Base-by-base conservation (phyloP, 2,797 vertebrate species). In the Phoeniculus purpureus region DNA sequence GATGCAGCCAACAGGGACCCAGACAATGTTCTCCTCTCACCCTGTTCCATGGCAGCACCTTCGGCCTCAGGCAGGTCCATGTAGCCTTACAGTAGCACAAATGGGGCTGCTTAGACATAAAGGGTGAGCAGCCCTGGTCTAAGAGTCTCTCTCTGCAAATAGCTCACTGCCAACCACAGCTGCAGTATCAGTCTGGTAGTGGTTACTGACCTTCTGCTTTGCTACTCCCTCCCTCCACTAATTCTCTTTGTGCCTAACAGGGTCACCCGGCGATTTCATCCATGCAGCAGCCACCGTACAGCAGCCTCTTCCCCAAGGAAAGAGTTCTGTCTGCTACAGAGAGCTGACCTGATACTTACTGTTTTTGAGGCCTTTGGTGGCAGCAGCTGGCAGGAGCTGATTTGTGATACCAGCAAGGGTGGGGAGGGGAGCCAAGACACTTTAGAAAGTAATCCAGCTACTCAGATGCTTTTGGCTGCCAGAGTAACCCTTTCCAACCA, bases 401-500 rank as follows among this genome's bases (percentile, higher is more conserved):
- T 85, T n/a, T 76, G 85, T 85, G 65, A 83, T 68, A 81, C n/a
- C 62, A 68, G 62, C 54, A 47, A 29, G 29, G 37, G n/a, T n/a
- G n/a, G n/a, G 62, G 43, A 60, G 37, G 16, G 45, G n/a, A 58
- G 56, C 47, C 81, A 85, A 83, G 59, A 76, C 81, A 51, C 65
- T 91, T 73, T 0, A 58, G 64, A 74, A 90, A 67, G 64, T 45
- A 56, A 90, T 62, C 50, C 0, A 1, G 74, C 60, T 81, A 67
- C 77, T 81, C 66, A 27, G 45, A 52, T 0, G 14, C 43, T 60
- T 91, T 81, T 54, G 71, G 78, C 43, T 76, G 83, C 60, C 92
- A 87, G 68, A 86, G n/a, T 47, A 91, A 93, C 78, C 58, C 65
- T 65, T 89, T 65, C 64, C 54, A 82, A 80, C 82, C 81, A 80